These are phyloP conservation scores for Catharus bicknelli DNA, from an alignment of 2,113 vertebrate genomes.

Conservation along the genomic window DNA sequence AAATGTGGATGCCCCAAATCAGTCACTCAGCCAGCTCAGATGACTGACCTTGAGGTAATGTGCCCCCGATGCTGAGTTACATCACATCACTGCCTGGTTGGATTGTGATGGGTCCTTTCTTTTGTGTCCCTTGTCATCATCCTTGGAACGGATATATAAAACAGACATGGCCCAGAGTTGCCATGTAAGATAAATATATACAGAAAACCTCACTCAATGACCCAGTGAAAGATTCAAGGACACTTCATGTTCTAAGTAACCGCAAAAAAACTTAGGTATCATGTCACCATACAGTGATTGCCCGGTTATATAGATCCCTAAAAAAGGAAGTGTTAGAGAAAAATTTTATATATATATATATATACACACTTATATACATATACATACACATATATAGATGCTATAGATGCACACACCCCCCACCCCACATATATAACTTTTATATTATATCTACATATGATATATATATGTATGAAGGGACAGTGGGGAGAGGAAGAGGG, in stretches of 20 bases:
- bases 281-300: background rate
- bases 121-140: background rate
- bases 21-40: background rate
- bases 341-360: background rate
- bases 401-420: too few relatives aligned
- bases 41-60: fast-evolving
- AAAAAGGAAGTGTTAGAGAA: background rate
- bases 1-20: background rate
- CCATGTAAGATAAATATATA: background rate
- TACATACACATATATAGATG: background rate
- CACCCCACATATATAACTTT: background rate
- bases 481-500: too few relatives aligned
- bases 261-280: background rate
- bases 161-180: background rate
- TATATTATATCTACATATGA: too few relatives aligned
- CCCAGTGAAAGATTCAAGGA: background rate
- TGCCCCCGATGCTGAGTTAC: fast-evolving
- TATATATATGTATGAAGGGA: too few relatives aligned
- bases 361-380: too few relatives aligned
- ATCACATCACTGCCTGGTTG: fast-evolving
- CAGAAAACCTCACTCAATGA: background rate
- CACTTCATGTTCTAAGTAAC: background rate
- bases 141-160: background rate
- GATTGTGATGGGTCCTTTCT: background rate
- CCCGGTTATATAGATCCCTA: background rate